Evolutionary conservation across 64 coral and sea anemone species (phyloP), one percentile per base, ranked within the genome.

Genomic region (Orbicella faveolata): DNA sequence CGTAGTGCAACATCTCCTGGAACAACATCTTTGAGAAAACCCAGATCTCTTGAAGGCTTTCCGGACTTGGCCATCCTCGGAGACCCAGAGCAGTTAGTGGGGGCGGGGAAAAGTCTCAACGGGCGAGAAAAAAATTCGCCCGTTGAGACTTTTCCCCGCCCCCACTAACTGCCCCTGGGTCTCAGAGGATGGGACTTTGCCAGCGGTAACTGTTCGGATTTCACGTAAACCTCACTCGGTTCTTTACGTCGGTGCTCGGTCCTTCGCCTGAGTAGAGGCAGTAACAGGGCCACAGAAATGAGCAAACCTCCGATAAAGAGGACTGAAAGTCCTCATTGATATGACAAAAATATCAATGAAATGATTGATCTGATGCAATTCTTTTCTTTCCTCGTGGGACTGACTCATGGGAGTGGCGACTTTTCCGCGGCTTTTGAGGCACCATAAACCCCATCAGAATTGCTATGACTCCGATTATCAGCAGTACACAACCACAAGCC

Each of bases 311-410:
- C 95, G n/a, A 96, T 2, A 25, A 88, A 90, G 48, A 96, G 79
- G 21, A 96, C 83, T 1, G 95, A 72, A 5, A 96, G 75, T 15
- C 95, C 95, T 8, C n/a, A n/a, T n/a, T n/a, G 92, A 83, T 81
- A 96, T 88, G 19, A 96, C 70, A 94, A 96, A 91, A 61, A 91
- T 44, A 76, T 96, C 92, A 73, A 96, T 78, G n/a, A 90, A 94
- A 52, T 84, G 39, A 52, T 75, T 73, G 21, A 96, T 90, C 63
- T 79, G 86, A 9, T 83, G 39, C 15, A 90, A 25, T 37, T 96
- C 92, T 1, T 79, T 23, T 11, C 75, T 90, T 17, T 93, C 88
- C 54, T 94, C 74, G 12, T 69, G 39, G n/a, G n/a, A n/a, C n/a
- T 61, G 63, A 73, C 52, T 93, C 59, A 53, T 61, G 76, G n/a